Evolutionary conservation across 1,140 invertebrate genomes (phyloP), one percentile per base, ranked within the genome.

Genomic region (Hyposmocoma kahamanoa): DNA sequence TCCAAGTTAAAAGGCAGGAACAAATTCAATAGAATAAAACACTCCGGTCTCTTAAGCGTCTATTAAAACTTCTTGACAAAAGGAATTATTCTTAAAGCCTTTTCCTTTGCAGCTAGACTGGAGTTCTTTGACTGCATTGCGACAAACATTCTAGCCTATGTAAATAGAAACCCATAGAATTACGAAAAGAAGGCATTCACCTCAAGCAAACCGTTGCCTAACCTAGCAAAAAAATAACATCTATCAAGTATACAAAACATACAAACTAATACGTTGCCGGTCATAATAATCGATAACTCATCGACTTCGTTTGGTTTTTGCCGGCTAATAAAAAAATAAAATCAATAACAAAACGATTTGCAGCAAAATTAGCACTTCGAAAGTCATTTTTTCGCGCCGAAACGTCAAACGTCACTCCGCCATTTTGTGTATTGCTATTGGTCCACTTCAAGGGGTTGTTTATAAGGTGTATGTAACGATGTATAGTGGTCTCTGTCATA

Each of bases 301-400:
- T n/a, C n/a, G n/a, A n/a, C n/a, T n/a, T n/a, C n/a, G n/a, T n/a
- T n/a, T n/a, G n/a, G n/a, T n/a, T n/a, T n/a, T n/a, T n/a, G n/a
- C n/a, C n/a, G n/a, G n/a, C n/a, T n/a, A 78, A 78, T 70, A 56
- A 74, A 78, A 67, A 59, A 45, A 74, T 78, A 69, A 57, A 72
- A 74, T 77, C 75, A 61, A 73, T 72, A 66, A 50, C 17, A 64
- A 57, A 64, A 61, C 53, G 26, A 60, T 64, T 58, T 62, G 46
- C 62, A 41, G 11, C 38, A 20, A 41, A 41, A 67, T 67, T 67
- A 68, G 53, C 67, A 51, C 62, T 57, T 59, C 62, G 74, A 78
- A 79, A 63, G 81, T 80, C 79, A 83, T 17, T 72, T 80, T n/a
- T 83, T 83, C 62, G 72, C 81, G 77, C 81, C 66, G 57, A 76